Conservation (phyloP, 2,113 vertebrate genomes). For the Agapornis roseicollis region DNA sequence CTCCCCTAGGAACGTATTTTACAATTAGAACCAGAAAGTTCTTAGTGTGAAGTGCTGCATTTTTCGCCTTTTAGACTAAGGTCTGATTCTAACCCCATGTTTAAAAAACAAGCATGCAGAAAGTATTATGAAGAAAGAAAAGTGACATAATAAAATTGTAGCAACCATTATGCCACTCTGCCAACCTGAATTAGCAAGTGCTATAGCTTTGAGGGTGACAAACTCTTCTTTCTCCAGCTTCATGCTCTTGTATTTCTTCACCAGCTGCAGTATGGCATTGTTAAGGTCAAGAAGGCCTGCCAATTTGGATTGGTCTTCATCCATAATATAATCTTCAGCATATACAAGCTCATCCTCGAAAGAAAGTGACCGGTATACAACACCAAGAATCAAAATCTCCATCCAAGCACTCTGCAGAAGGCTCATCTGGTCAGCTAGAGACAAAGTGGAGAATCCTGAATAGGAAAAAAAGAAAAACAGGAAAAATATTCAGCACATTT, state of each 20-base stretch:
- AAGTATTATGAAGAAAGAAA: not conserved
- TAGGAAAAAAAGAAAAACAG: slow-evolving; percentile 7
- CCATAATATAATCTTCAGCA: slow-evolving; percentile 99
- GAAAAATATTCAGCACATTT: slow-evolving; percentile 21
- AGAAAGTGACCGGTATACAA: slow-evolving; percentile 96
- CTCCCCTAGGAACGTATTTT: not conserved
- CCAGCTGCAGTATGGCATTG: slow-evolving; percentile 97
- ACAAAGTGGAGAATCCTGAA: slow-evolving; percentile 96
- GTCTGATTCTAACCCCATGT: not conserved
- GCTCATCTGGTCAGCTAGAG: slow-evolving; percentile 99
- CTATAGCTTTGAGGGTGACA: slow-evolving; percentile 98
- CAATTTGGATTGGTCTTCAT: slow-evolving; percentile 97
- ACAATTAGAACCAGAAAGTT: not conserved
- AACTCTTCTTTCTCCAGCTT: slow-evolving; percentile 99
- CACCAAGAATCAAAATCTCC: slow-evolving; percentile 98
- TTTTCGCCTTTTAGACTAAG: slow-evolving; percentile 9
- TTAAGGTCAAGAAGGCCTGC: slow-evolving; percentile 97
- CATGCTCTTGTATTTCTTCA: slow-evolving; percentile 98
- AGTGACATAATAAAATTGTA: slow-evolving; percentile 44
- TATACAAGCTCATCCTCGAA: slow-evolving; percentile 99
- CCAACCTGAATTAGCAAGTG: slow-evolving; percentile 99
- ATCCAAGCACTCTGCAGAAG: slow-evolving; percentile 99
- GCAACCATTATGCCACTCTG: slow-evolving; percentile 46
- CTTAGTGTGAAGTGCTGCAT: not conserved
- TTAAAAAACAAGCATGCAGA: slow-evolving; percentile 23